Base-by-base conservation (phyloP, 2,113 vertebrate genomes). In the Chaenogobius annularis region DNA sequence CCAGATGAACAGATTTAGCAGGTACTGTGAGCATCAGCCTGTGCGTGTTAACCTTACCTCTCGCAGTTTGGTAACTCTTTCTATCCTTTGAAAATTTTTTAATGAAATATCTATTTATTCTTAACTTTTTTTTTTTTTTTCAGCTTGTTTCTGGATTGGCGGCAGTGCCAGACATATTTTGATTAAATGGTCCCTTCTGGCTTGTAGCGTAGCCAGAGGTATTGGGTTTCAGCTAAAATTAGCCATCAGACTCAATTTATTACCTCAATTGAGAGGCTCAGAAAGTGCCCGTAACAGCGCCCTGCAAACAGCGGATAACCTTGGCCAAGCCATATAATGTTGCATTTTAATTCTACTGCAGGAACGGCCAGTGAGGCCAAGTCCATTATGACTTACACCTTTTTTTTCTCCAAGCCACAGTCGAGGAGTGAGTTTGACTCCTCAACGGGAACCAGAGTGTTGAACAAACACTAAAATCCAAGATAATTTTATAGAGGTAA, bases 191-290 rank as follows among this genome's bases (percentile, higher is more conserved):
- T 92, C 93, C 91, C 93, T 75, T 82, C 87, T 89, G 92, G 88
- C 89, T 88, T 85, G 74, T 91, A 90, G 90, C 86, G 92, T 90
- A 90, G 85, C 78, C 77, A n/a, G 58, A 75, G 67, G 90, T 85
- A 90, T 94, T 91, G 85, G 73, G 89, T 94, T 94, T 92, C 93
- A 79, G 83, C 93, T 93, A 93, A 92, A 93, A 94, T 93, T 93
- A 94, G 92, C 93, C 91, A 92, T 93, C 92, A 91, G 89, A 86
- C 92, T 88, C 89, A 92, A 93, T 94, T 94, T 94, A 93, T 93
- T 92, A 90, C 91, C 89, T 83, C 91, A 90, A 92, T 90, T 89
- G 89, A 93, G 89, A 91, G 85, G 79, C 80, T 83, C 78, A 72
- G 90, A 89, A 87, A 88, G 88, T 81, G 89, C 69, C 81, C 77